These are phyloP conservation scores for Perithous albicinctus DNA, from an alignment of 2,888 invertebrate genomes.

Conservation along the genomic window DNA sequence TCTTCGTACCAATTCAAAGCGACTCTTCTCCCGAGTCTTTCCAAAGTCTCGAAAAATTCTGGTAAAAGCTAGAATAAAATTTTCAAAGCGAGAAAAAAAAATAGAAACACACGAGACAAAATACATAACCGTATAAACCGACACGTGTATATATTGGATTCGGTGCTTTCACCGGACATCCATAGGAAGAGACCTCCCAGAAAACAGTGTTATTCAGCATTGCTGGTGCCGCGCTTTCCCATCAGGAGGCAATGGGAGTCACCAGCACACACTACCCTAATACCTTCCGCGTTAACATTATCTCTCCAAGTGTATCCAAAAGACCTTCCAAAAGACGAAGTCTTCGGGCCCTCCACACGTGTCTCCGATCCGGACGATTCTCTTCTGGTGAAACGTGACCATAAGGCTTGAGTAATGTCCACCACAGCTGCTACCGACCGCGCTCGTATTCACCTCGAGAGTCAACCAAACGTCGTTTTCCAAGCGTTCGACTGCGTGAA, in stretches of 20 bases:
- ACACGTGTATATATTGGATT: neutral
- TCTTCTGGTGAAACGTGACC: neutral
- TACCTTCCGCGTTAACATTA: slow-evolving; percentile 13
- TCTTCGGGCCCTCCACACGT: neutral
- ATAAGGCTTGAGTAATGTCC: slow-evolving; percentile 10
- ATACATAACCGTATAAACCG: neutral
- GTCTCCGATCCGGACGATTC: slow-evolving; percentile 18
- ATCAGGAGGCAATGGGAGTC: too few relatives aligned
- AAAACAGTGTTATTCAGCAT: neutral
- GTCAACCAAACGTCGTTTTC: neutral
- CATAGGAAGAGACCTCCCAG: slow-evolving; percentile 2
- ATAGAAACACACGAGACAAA: neutral
- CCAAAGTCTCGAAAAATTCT: neutral
- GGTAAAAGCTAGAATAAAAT: neutral
- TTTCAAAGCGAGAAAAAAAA: neutral
- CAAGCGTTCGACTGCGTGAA: slow-evolving; percentile 15
- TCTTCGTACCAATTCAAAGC: too few relatives aligned
- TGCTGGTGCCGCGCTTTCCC: slow-evolving; percentile 5
- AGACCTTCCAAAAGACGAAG: too few relatives aligned
- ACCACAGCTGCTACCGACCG: neutral
- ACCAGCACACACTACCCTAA: neutral
- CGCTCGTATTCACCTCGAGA: slow-evolving; percentile 7
- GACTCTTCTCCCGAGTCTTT: too few relatives aligned
- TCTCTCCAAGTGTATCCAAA: slow-evolving; percentile 4
- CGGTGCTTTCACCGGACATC: slow-evolving; percentile 6